These are phyloP conservation scores for Anoplius nigerrimus DNA, from an alignment of 2,888 invertebrate species.

Conservation along the genomic window DNA sequence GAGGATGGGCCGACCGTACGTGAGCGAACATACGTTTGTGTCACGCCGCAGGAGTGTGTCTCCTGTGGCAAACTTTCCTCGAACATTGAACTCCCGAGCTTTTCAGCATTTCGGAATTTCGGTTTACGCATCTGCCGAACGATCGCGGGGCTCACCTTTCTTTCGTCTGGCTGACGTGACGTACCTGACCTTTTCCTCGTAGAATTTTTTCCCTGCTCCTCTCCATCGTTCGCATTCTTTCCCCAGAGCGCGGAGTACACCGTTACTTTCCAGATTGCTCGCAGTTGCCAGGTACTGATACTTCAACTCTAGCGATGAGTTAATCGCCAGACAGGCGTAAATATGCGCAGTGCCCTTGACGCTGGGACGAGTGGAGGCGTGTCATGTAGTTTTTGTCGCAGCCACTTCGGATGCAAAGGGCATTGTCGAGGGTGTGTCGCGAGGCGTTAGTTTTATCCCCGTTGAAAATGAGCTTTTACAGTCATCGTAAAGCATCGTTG, in stretches of 20 bases:
- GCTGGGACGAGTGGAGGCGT: conserved; percentile 14
- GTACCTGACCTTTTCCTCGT: no score
- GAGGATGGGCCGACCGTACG: conserved; percentile 12
- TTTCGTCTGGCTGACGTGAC: no score
- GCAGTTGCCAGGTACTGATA: no score
- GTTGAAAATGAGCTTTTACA: conserved; percentile 1
- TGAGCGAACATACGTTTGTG: conserved; percentile 19
- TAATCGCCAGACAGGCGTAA: no score
- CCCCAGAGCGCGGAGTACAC: no score
- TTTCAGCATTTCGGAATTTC: background rate
- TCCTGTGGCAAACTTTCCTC: conserved; percentile 22
- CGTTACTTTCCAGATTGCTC: no score
- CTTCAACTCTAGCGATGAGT: no score
- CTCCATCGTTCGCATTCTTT: no score
- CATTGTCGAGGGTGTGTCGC: conserved; percentile 11
- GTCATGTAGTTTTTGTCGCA: conserved; percentile 14
- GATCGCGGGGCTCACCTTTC: no score
- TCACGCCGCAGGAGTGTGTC: conserved; percentile 18
- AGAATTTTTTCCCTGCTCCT: no score
- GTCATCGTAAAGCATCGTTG: conserved; percentile 6
- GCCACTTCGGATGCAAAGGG: conserved; percentile 21
- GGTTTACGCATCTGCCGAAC: no score
- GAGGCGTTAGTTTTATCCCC: conserved; percentile 12
- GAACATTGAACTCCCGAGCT: conserved; percentile 26
- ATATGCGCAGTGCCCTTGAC: no score